Conservation (phyloP, 37 sponge, comb jelly and placozoan genomes). For the Geodia barretti region DNA sequence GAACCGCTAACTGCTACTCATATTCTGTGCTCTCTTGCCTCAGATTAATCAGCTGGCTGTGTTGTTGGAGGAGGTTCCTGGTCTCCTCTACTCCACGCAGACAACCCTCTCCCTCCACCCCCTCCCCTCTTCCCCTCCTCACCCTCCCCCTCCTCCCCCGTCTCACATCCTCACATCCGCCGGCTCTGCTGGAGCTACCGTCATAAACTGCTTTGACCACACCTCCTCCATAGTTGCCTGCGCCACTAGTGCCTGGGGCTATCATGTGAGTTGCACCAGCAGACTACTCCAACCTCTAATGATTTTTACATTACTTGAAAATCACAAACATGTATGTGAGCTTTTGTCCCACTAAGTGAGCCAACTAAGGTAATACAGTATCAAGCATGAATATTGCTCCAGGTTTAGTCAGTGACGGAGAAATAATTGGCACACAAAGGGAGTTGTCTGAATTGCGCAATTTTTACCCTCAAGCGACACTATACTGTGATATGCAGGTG, state of each 20-base stretch:
- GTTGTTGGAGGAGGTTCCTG: too few species aligned
- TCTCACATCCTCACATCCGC: conserved; percentile 37
- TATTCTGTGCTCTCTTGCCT: background rate
- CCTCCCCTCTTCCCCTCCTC: conserved; percentile 6
- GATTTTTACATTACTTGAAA: too few species aligned
- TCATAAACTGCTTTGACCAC: conserved; percentile 45
- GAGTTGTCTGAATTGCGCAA: too few species aligned
- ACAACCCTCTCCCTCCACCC: conserved; percentile 29
- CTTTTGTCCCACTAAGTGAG: too few species aligned
- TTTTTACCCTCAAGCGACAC: too few species aligned
- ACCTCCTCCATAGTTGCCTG: conserved; percentile 31
- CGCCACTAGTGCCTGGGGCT: conserved; percentile 53
- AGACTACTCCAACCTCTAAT: too few species aligned
- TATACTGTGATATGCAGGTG: conserved; percentile 24
- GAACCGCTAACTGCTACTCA: too few species aligned
- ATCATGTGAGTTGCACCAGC: conserved; percentile 5
- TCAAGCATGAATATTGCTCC: too few species aligned
- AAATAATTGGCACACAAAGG: too few species aligned
- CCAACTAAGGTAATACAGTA: too few species aligned
- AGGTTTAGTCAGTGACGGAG: too few species aligned
- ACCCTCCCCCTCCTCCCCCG: conserved; percentile 10
- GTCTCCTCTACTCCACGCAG: conserved; percentile 53
- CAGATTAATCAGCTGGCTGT: background rate
- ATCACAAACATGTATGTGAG: too few species aligned
- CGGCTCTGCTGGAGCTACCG: conserved; percentile 2